phyloP scores from a whole-genome alignment of 2,113 vertebrate species.

The Engraulis encrasicolus region DNA sequence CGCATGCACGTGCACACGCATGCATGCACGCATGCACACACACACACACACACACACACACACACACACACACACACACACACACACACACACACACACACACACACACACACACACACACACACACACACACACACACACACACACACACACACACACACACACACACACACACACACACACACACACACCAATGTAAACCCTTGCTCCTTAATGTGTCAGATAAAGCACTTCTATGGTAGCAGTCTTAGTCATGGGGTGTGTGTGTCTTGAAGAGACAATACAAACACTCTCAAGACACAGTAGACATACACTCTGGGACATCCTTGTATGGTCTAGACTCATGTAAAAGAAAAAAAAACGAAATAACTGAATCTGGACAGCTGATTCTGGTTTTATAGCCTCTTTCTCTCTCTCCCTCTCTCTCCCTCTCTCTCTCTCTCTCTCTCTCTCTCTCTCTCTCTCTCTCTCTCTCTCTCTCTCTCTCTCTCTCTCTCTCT shows the following conservation, averaged over 20 bases:
- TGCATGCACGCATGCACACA: not conserved
- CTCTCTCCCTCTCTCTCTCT: no score
- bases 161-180: not conserved
- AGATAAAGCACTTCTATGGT: not conserved
- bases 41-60: no score
- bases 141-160: not conserved
- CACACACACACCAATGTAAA: no score
- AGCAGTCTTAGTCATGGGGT: not conserved
- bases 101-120: not conserved
- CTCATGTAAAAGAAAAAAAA: not conserved
- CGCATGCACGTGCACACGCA: conserved; percentile 5
- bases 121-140: not conserved
- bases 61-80: no score
- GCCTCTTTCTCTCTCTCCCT: no score
- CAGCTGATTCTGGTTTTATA: not conserved
- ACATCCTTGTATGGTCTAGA: not conserved
- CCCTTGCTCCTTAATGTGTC: not conserved
- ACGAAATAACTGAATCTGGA: not conserved
- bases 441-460: no score
- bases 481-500: no score
- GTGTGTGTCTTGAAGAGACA: not conserved
- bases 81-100: not conserved
- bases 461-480: no score
- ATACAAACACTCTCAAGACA: not conserved
- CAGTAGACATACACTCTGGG: not conserved